Evolutionary conservation across 2,888 invertebrate species (phyloP).

Genomic region (Tenodera sinensis): DNA sequence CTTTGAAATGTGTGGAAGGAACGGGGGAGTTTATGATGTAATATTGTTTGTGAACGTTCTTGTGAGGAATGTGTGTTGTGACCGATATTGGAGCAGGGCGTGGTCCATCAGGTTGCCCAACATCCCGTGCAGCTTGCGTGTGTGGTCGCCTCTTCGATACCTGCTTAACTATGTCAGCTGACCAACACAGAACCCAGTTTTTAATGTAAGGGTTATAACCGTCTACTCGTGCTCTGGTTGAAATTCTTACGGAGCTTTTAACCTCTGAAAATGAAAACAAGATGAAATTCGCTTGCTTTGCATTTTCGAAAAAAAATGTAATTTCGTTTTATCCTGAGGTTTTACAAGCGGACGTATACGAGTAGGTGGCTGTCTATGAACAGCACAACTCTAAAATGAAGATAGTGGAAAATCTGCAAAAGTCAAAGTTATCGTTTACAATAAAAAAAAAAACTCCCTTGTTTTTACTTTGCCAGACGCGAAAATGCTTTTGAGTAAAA

Average conservation of each 20-base stretch:
- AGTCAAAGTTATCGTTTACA: too few relatives aligned
- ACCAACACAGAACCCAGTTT: not conserved
- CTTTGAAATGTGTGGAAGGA: not conserved
- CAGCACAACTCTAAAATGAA: too few relatives aligned
- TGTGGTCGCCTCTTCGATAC: not conserved
- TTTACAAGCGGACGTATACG: too few relatives aligned
- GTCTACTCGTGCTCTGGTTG: not conserved
- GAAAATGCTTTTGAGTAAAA: too few relatives aligned
- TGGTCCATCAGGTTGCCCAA: not conserved
- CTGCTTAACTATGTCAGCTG: not conserved
- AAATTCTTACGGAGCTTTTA: not conserved
- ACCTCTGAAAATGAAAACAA: too few relatives aligned
- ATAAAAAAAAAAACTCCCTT: too few relatives aligned
- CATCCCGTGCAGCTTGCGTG: not conserved
- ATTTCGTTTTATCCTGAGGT: too few relatives aligned
- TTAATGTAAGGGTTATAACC: not conserved
- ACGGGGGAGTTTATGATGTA: not conserved
- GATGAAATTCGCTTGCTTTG: too few relatives aligned
- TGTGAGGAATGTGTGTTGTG: not conserved
- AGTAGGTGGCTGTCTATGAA: too few relatives aligned
- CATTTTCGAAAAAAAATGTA: too few relatives aligned
- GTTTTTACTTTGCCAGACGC: too few relatives aligned
- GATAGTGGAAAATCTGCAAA: too few relatives aligned
- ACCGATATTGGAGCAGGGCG: not conserved
- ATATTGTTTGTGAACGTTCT: not conserved